Conservation (phyloP, 2,888 invertebrate genomes). For the Scelioninae gen. 1 region DNA sequence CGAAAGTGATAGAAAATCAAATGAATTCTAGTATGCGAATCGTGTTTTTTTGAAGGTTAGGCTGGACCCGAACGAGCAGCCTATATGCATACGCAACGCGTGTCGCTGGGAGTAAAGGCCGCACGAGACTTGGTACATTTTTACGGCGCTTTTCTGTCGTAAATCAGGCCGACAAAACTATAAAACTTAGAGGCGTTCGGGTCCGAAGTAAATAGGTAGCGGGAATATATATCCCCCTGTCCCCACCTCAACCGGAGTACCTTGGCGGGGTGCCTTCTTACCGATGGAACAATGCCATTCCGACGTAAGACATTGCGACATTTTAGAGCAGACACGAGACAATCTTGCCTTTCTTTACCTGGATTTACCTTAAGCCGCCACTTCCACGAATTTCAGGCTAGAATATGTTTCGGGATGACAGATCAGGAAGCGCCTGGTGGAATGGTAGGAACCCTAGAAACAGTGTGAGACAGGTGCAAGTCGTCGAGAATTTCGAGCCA, state of each 20-base stretch:
- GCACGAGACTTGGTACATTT: conserved; percentile 78
- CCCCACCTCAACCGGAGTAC: conserved; percentile 33
- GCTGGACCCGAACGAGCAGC: conserved; percentile 22
- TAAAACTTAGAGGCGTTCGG: conserved; percentile 76
- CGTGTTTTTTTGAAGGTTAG: conserved; percentile 29
- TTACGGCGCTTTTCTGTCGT: conserved; percentile 78
- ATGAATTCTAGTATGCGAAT: conserved; percentile 23
- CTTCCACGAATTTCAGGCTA: conserved; percentile 42
- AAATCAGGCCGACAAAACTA: conserved; percentile 79
- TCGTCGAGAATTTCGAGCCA: conserved; percentile 20
- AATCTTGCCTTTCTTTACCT: conserved; percentile 66
- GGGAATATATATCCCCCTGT: conserved; percentile 57
- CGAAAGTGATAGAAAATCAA: conserved; percentile 45
- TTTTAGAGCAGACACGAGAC: conserved; percentile 78
- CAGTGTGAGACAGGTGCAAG: conserved; percentile 52
- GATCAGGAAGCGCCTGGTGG: conserved; percentile 59
- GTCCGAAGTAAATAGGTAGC: conserved; percentile 72
- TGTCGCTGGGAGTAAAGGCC: conserved; percentile 58
- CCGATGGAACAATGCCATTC: conserved; percentile 61
- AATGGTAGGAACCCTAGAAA: conserved; percentile 10
- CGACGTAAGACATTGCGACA: conserved; percentile 81
- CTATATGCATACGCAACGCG: conserved; percentile 65
- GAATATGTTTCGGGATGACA: conserved; percentile 59
- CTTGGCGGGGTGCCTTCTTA: conserved; percentile 65
- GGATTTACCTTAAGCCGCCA: conserved; percentile 54